phyloP scores from a whole-genome alignment of 1,140 invertebrate genomes.

The Callitettix versicolor region DNA sequence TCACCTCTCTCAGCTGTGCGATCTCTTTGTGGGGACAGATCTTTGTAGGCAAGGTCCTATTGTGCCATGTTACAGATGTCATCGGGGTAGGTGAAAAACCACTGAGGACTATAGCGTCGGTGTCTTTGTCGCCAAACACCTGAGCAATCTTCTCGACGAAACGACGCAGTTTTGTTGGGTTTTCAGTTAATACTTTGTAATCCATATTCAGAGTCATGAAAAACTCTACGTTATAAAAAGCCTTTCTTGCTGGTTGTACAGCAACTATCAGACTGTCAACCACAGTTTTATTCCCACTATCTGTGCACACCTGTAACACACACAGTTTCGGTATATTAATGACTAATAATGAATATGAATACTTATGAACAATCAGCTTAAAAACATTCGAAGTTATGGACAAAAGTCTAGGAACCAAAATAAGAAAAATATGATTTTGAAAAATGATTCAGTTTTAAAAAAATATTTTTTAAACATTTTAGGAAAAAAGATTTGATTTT shows the following conservation, averaged over 20 bases:
- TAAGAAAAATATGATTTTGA: too few relatives aligned
- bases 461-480: too few relatives aligned
- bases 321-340: too few relatives aligned
- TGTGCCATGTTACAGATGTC: conserved; percentile 67
- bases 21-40: conserved; percentile 69
- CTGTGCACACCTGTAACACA: conserved; percentile 40
- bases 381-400: conserved; percentile 2
- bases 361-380: not conserved
- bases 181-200: conserved; percentile 57
- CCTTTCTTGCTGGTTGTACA: conserved; percentile 44
- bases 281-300: conserved; percentile 52
- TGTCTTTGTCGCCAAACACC: conserved; percentile 63
- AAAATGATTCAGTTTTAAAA: not conserved
- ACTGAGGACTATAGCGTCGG: conserved; percentile 55
- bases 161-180: conserved; percentile 54
- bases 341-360: not conserved
- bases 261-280: conserved; percentile 71
- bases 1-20: conserved; percentile 45
- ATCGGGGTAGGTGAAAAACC: conserved; percentile 39
- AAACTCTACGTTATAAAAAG: conserved; percentile 55
- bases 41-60: conserved; percentile 51
- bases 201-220: conserved; percentile 61
- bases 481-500: too few relatives aligned
- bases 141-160: conserved; percentile 67
- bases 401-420: too few relatives aligned